Conservation (phyloP, 2,797 vertebrate species). For the Gymnopithys bicolor region DNA sequence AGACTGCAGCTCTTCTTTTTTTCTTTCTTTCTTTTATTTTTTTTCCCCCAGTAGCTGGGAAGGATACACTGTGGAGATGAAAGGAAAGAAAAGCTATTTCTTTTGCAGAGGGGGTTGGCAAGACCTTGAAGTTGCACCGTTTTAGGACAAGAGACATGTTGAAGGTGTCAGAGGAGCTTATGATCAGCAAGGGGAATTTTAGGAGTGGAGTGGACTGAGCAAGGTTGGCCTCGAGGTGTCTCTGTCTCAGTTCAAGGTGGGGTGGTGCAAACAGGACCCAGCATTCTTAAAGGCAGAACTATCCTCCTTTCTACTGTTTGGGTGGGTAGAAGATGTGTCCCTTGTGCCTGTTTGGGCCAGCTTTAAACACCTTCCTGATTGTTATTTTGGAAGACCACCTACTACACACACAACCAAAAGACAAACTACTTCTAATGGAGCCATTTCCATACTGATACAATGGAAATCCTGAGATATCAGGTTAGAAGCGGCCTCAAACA, state of each 20-base stretch:
- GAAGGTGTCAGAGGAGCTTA: not conserved
- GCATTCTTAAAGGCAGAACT: too few species aligned
- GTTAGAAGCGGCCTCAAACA: not conserved
- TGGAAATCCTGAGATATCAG: not conserved
- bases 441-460: not conserved
- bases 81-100: not conserved
- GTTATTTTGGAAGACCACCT: not conserved
- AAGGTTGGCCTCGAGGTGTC: not conserved
- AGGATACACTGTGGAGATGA: not conserved
- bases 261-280: not conserved
- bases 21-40: too few species aligned
- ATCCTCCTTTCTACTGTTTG: not conserved
- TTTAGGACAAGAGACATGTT: not conserved
- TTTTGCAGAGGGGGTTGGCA: not conserved
- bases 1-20: fast-evolving
- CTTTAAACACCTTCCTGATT: not conserved
- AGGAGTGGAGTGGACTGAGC: not conserved
- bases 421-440: not conserved
- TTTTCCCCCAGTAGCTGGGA: not conserved
- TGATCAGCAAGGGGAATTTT: not conserved
- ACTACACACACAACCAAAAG: not conserved
- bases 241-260: not conserved
- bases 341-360: not conserved
- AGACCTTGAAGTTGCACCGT: not conserved
- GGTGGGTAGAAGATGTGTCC: not conserved